Evolutionary conservation across 2,888 invertebrate species (phyloP), one percentile per base, ranked within the genome.

Genomic region (Melanchra persicariae): DNA sequence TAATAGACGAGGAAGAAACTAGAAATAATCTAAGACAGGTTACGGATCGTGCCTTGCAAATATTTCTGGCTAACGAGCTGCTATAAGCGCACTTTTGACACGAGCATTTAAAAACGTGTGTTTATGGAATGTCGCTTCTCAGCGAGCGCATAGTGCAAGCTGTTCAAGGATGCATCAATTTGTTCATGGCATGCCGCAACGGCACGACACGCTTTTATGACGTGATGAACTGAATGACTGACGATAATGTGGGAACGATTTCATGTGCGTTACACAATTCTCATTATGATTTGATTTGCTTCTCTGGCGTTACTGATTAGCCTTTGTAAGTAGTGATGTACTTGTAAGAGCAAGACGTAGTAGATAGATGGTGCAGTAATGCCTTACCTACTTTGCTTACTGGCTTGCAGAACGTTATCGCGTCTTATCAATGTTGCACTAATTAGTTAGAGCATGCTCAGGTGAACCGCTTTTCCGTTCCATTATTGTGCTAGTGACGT

Each of bases 101-200:
- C 15, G 10, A 55, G 8, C 8, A 40, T 62, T 49, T 34, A 26
- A n/a, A 57, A 58, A 34, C 22, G 12, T n/a, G n/a, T 49, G 26
- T 49, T 57, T 51, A 62, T 43, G 45, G 19, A 77, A 64, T 66
- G 55, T 26, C 54, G 19, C 62, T 45, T 66, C 26, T 52, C 30
- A 40, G 22, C 47, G 34, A 60, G 40, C 40, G 60, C 45, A 49
- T 65, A 55, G 34, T 51, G 34, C n/a, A n/a, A n/a, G n/a, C n/a
- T n/a, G n/a, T 64, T 70, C 70, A 81, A 77, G 77, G 74, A 67
- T 51, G 58, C 19, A 58, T 69, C 66, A 74, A 81, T 77, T 81
- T 69, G 74, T 72, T 64, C 55, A 67, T 37, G 73, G 51, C 66
- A 58, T 58, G 30, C 40, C 24, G 10, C 51, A 58, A 58, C 37